phyloP scores from a whole-genome alignment of 2,797 vertebrate genomes.

The Pangasius larnaudii region DNA sequence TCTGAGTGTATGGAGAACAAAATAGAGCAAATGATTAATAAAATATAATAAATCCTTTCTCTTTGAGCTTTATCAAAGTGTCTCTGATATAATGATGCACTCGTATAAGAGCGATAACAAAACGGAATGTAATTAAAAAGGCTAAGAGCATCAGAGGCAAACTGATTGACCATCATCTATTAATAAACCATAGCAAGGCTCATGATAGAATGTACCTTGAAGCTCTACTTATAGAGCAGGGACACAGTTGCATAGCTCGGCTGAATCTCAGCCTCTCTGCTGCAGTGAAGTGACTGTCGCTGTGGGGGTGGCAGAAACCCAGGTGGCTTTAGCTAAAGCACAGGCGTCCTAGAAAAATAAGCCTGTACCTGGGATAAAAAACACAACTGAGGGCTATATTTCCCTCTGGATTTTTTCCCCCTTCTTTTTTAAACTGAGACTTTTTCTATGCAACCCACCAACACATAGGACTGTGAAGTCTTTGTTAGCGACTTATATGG shows the following conservation, averaged over 20 bases:
- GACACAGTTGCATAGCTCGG: conserved; percentile 34
- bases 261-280: conserved; percentile 24
- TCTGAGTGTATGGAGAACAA: conserved; percentile 10
- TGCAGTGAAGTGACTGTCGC: conserved; percentile 44
- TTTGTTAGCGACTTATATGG: background rate
- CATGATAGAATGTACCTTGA: conserved; percentile 17
- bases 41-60: conserved; percentile 5
- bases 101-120: conserved; percentile 7
- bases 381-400: conserved; percentile 36
- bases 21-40: conserved; percentile 1
- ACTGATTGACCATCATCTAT: conserved; percentile 36
- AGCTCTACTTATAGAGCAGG: conserved; percentile 31
- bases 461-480: background rate
- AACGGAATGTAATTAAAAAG: conserved; percentile 25
- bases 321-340: conserved; percentile 53
- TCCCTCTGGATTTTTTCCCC: conserved; percentile 33
- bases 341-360: conserved; percentile 58
- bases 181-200: conserved; percentile 46
- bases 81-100: conserved; percentile 15
- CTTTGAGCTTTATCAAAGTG: conserved; percentile 26
- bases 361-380: conserved; percentile 45
- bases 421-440: background rate
- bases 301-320: conserved; percentile 50
- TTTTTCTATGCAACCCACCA: background rate
- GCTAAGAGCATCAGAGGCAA: conserved; percentile 28